Percentiles rank a stretch among this genome's conserved stretches.
These are phyloP conservation scores for Drosophila azteca DNA, from an alignment of 1,140 invertebrate genomes.

Conservation along the genomic window DNA sequence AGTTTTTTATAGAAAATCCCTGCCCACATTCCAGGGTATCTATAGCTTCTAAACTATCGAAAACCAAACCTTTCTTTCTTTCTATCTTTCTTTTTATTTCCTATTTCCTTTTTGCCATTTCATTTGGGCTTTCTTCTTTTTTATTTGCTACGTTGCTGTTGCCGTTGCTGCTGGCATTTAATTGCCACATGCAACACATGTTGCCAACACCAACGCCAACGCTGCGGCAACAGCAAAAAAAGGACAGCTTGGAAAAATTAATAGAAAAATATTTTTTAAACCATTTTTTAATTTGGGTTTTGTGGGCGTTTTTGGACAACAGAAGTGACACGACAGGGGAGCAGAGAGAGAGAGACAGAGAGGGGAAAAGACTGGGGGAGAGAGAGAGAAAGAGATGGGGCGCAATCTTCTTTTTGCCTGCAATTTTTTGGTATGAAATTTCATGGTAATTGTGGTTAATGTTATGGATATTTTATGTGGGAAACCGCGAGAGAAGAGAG, in stretches of 20 bases:
- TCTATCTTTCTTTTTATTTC: too few relatives aligned
- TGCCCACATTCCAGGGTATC: too few relatives aligned
- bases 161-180: slow-evolving; percentile 55
- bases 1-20: too few relatives aligned
- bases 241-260: slow-evolving; percentile 64
- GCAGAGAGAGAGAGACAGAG: slow-evolving; percentile 23
- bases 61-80: too few relatives aligned
- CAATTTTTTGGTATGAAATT: slow-evolving; percentile 47
- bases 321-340: slow-evolving; percentile 27
- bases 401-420: too few relatives aligned
- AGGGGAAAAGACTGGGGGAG: too few relatives aligned
- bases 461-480: slow-evolving; percentile 78
- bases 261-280: slow-evolving; percentile 70
- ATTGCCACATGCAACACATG: slow-evolving; percentile 63
- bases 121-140: slow-evolving; percentile 49
- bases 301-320: slow-evolving; percentile 50
- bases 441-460: slow-evolving; percentile 76
- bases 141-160: slow-evolving; percentile 11
- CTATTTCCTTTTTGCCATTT: slow-evolving; percentile 20
- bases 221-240: slow-evolving; percentile 38
- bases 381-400: too few relatives aligned
- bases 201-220: slow-evolving; percentile 30
- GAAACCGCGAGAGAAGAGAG: slow-evolving; percentile 25
- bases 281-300: slow-evolving; percentile 72
- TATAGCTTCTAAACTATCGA: too few relatives aligned